Evolutionary conservation across 35 echinoderm and acorn worm genomes (phyloP).

Genomic region (Heliocidaris erythrogramma): DNA sequence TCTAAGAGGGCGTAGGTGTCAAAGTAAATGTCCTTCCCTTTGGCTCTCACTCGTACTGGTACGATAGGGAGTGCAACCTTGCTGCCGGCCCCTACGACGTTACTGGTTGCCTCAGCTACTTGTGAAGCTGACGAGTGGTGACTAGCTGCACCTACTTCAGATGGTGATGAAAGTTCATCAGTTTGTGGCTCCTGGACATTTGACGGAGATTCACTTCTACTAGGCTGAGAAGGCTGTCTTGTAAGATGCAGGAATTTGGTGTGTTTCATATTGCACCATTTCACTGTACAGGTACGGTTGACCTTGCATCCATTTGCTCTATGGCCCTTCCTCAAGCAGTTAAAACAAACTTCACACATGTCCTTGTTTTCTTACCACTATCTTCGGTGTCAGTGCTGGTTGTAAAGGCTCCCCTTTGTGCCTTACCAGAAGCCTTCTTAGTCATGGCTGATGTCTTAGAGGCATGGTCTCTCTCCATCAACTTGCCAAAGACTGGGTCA

Average conservation of each 20-base stretch:
- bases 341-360: slow-evolving; percentile 46
- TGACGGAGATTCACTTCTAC: neutral
- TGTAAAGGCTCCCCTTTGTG: neutral
- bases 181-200: neutral
- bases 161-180: neutral
- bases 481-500: neutral
- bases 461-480: neutral
- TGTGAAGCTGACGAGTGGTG: slow-evolving; percentile 9
- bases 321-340: slow-evolving; percentile 55
- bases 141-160: neutral
- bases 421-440: neutral
- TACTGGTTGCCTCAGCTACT: neutral
- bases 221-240: too few relatives aligned
- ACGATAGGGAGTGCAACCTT: slow-evolving; percentile 51
- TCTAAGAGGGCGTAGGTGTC: slow-evolving; percentile 62
- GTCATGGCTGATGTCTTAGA: neutral
- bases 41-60: slow-evolving; percentile 18
- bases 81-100: slow-evolving; percentile 28
- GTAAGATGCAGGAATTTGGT: slow-evolving; percentile 58
- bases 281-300: slow-evolving; percentile 47
- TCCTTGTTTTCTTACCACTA: neutral
- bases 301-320: slow-evolving; percentile 37
- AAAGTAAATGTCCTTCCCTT: slow-evolving; percentile 1
- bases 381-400: neutral
- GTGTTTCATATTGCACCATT: slow-evolving; percentile 53